These are phyloP conservation scores for Paedocypris sp. DNA, from an alignment of 2,113 vertebrate genomes.

Conservation along the genomic window DNA sequence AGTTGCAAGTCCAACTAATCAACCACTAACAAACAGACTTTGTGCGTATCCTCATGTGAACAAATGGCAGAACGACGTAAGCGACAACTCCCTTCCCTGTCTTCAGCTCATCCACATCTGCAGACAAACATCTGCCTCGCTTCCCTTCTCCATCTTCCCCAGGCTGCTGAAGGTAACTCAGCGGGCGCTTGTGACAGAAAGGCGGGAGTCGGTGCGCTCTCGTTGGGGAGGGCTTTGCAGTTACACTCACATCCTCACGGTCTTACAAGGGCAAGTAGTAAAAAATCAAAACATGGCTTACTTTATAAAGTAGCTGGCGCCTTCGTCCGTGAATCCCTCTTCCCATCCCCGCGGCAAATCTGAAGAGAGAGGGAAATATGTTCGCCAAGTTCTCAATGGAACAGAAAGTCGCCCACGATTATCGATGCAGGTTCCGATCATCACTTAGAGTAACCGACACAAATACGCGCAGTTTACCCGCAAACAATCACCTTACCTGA, in stretches of 20 bases:
- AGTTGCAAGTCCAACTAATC: too few relatives aligned
- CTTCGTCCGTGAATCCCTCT: conserved; percentile 92
- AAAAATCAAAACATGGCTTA: conserved; percentile 61
- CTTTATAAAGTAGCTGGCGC: conserved; percentile 98
- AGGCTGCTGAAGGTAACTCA: neutral
- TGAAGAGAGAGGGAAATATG: conserved; percentile 39
- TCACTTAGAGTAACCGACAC: neutral
- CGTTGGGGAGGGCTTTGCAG: conserved; percentile 28
- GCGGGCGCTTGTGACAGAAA: neutral
- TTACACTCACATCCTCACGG: conserved; percentile 12
- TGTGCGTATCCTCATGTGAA: too few relatives aligned
- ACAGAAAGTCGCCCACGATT: neutral
- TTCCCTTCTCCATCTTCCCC: neutral
- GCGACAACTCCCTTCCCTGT: too few relatives aligned
- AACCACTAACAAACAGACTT: too few relatives aligned
- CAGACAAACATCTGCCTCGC: neutral
- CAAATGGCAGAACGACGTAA: too few relatives aligned
- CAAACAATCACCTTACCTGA: conserved; percentile 68
- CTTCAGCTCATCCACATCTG: neutral
- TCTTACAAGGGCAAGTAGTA: conserved; percentile 14
- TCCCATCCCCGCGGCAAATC: conserved; percentile 94
- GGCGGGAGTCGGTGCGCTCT: conserved; percentile 12
- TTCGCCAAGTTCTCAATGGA: neutral
- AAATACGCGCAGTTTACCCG: neutral
- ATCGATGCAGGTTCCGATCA: neutral